Base-by-base conservation (phyloP, 2,797 vertebrate genomes). In the Sus cebifrons region DNA sequence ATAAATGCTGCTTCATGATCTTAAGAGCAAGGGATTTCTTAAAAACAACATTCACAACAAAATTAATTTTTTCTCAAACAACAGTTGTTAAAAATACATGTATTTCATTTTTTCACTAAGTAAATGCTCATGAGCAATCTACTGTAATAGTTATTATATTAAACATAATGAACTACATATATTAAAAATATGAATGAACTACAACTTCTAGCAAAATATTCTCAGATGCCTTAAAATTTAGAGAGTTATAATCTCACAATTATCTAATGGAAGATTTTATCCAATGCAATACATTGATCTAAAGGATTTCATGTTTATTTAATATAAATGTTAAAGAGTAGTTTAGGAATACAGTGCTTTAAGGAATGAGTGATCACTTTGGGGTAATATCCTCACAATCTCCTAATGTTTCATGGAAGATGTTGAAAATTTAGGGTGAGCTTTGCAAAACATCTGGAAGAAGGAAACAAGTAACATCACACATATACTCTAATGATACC, bases 401-500 rank as follows among this genome's bases (percentile, higher is more conserved):
- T 81, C 32, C 32, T 86, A 27, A 77, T 14, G 15, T 6, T 83
- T 62, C 15, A 36, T 12, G 12, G 21, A 87, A 70, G 13, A 84
- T 16, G 40, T 23, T 84, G 65, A 92, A 7, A 77, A 87, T 81
- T 52, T 79, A 94, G 40, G 9, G 62, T 62, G 70, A 52, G 21
- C 32, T 86, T 95, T 79, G 64, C 58, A 49, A 96, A 96, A 73
- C 7, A 67, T 52, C 27, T 79, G 84, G 29, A 86, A 84, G 27
- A 90, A 91, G 56, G 32, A 81, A 95, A 56, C 5, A 83, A 71
- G 23, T 49, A 49, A 44, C 10, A 68, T 86, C 7, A 23, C 21
- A 20, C 18, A 32, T 70, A 56, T 49, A 27, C 29, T 92, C 27
- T 18, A 64, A 62, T 13, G 27, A 23, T 3, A 25, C 25, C 49